phyloP scores from a whole-genome alignment of 1,140 invertebrate species.

The Leptinotarsa lineolata region DNA sequence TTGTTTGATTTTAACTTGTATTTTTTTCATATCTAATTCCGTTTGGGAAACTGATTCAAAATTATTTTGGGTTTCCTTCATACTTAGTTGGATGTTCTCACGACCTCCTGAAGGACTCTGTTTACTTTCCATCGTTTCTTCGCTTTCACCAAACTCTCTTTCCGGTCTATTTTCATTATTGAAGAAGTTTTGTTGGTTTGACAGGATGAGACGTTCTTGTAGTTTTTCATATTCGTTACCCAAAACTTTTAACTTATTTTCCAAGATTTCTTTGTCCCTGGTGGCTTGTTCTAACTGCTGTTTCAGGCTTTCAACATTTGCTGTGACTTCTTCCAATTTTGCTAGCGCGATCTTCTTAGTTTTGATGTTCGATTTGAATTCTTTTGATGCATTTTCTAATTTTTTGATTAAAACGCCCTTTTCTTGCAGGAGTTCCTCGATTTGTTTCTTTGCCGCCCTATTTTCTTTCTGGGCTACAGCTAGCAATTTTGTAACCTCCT shows the following conservation, averaged over 20 bases:
- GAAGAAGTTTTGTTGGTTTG: slow-evolving; percentile 27
- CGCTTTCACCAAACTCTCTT: slow-evolving; percentile 28
- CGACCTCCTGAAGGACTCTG: neutral
- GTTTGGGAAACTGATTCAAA: slow-evolving; percentile 33
- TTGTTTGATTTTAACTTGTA: slow-evolving; percentile 40
- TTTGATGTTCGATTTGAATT: slow-evolving; percentile 42
- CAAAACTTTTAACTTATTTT: slow-evolving; percentile 43
- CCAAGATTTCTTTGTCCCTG: slow-evolving; percentile 44
- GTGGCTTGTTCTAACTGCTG: slow-evolving; percentile 39
- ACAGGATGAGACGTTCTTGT: slow-evolving; percentile 38
- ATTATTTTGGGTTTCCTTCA: slow-evolving; percentile 12
- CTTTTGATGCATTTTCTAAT: slow-evolving; percentile 45
- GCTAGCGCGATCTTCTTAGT: slow-evolving; percentile 43
- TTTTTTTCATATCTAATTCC: slow-evolving; percentile 40
- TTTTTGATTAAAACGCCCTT: slow-evolving; percentile 36
- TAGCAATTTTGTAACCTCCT: slow-evolving; percentile 40
- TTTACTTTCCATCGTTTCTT: neutral
- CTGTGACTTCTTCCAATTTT: slow-evolving; percentile 43
- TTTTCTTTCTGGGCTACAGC: slow-evolving; percentile 42
- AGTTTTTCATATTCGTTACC: slow-evolving; percentile 44
- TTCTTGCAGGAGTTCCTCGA: slow-evolving; percentile 45
- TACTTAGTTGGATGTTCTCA: neutral
- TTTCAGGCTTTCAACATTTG: slow-evolving; percentile 37
- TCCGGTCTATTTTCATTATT: slow-evolving; percentile 33
- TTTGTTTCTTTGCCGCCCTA: slow-evolving; percentile 41